phyloP scores from a whole-genome alignment of 2,888 invertebrate species.

The Lasioglossum leucozonium region DNA sequence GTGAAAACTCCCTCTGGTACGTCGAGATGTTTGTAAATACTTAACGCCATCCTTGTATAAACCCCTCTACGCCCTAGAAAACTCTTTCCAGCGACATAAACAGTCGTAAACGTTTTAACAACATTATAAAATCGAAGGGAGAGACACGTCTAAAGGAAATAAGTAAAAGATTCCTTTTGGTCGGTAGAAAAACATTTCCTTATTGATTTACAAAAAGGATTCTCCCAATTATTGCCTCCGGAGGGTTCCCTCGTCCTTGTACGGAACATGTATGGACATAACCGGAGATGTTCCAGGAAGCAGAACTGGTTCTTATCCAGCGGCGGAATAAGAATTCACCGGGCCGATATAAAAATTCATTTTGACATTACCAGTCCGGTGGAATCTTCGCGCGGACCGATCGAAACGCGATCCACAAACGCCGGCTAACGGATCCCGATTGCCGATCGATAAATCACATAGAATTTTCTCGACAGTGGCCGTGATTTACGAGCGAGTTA shows the following conservation, averaged over 20 bases:
- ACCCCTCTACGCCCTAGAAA: not conserved
- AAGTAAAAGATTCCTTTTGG: not conserved
- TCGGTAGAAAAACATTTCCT: not conserved
- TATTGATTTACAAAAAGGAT: not conserved
- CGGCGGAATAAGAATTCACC: not conserved
- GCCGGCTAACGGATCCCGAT: slow-evolving; percentile 44
- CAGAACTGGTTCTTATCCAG: slow-evolving; percentile 8
- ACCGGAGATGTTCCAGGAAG: not conserved
- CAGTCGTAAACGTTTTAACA: not conserved
- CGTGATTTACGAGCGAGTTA: slow-evolving; percentile 66
- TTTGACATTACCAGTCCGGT: not conserved
- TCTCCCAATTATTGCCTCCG: not conserved
- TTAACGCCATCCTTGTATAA: not conserved
- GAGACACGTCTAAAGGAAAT: not conserved
- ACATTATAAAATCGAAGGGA: too few species aligned
- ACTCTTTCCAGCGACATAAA: not conserved
- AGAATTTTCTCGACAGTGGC: slow-evolving; percentile 48
- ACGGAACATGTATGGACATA: not conserved
- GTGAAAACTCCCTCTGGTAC: not conserved
- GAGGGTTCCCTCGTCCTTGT: not conserved
- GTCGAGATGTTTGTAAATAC: not conserved
- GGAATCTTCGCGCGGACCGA: not conserved
- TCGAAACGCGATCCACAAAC: slow-evolving; percentile 46
- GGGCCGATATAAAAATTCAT: not conserved
- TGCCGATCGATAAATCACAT: slow-evolving; percentile 65